A percentile compares a stretch with the other conserved stretches of the same genome.
These are phyloP conservation scores for Tubiluchus corallicola DNA, from an alignment of 2,888 invertebrate genomes.

Conservation along the genomic window DNA sequence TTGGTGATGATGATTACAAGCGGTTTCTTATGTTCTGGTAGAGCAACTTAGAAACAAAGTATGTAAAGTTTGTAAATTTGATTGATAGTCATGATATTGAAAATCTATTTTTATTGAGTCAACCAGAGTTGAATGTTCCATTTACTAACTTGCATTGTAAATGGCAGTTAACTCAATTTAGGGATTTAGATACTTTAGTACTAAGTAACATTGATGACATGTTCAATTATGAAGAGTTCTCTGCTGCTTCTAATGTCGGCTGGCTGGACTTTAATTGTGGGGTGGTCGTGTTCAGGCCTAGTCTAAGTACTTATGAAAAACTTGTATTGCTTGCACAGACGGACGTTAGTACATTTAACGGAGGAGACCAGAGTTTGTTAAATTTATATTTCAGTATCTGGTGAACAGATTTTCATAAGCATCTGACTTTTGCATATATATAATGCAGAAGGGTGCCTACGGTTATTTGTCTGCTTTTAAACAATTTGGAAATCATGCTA, in stretches of 20 bases:
- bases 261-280: too few relatives aligned
- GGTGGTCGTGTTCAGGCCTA: constrained; percentile 85
- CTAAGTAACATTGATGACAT: constrained; percentile 88
- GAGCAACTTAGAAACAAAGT: constrained; percentile 54
- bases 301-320: constrained; percentile 62
- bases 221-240: constrained; percentile 84
- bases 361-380: constrained; percentile 74
- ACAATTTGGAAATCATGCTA: constrained; percentile 79
- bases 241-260: constrained; percentile 84
- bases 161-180: constrained; percentile 91
- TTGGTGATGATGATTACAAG: constrained; percentile 77
- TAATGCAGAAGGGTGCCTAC: constrained; percentile 85
- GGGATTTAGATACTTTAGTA: constrained; percentile 95
- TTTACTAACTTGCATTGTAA: constrained; percentile 97
- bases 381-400: constrained; percentile 87
- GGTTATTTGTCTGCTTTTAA: constrained; percentile 95
- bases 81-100: constrained; percentile 80
- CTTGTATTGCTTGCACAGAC: constrained; percentile 69
- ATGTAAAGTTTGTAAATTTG: constrained; percentile 77
- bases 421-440: constrained; percentile 91
- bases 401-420: constrained; percentile 77
- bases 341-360: constrained; percentile 26
- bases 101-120: constrained; percentile 69
- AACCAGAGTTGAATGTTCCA: constrained; percentile 91
- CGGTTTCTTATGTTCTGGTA: constrained; percentile 63